Percentiles rank a stretch among this genome's conserved stretches.
phyloP scores from a whole-genome alignment of 2,113 vertebrate species.

The Seriola rivoliana region DNA sequence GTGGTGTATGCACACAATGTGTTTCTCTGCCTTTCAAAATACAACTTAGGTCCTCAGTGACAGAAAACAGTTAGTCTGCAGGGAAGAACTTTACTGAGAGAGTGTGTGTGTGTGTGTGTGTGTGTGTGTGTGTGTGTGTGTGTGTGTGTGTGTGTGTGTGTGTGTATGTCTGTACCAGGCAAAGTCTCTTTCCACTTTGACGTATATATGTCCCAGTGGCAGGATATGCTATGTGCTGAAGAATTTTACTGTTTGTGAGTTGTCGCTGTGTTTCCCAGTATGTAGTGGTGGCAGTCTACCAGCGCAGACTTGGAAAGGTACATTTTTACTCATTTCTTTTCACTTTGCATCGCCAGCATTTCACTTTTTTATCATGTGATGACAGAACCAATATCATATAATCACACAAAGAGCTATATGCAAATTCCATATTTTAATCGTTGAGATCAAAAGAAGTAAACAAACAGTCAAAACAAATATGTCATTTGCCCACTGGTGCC shows the following conservation, averaged over 20 bases:
- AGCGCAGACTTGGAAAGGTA: not conserved
- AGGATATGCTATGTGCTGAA: constrained; percentile 7
- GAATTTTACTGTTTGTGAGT: not conserved
- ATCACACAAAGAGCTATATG: not conserved
- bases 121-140: too few species aligned
- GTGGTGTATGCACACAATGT: not conserved
- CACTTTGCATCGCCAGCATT: not conserved
- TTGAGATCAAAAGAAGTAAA: not conserved
- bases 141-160: too few species aligned
- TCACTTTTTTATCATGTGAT: too few species aligned
- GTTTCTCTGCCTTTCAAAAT: constrained; percentile 24
- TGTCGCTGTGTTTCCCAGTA: constrained; percentile 3
- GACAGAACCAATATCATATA: not conserved
- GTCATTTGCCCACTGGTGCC: too few species aligned
- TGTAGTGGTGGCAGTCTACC: not conserved
- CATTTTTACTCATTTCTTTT: not conserved
- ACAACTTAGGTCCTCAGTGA: constrained; percentile 33
- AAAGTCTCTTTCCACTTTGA: constrained; percentile 32
- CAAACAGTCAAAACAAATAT: too few species aligned
- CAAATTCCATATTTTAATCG: too few species aligned
- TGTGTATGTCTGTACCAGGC: constrained; percentile 1
- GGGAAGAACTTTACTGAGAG: not conserved
- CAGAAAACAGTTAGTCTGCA: constrained; percentile 33
- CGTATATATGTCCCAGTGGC: constrained; percentile 30
- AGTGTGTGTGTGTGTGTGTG: not conserved